These are phyloP conservation scores for Aleiodes testaceus DNA, from an alignment of 2,888 invertebrate genomes.

Conservation along the genomic window DNA sequence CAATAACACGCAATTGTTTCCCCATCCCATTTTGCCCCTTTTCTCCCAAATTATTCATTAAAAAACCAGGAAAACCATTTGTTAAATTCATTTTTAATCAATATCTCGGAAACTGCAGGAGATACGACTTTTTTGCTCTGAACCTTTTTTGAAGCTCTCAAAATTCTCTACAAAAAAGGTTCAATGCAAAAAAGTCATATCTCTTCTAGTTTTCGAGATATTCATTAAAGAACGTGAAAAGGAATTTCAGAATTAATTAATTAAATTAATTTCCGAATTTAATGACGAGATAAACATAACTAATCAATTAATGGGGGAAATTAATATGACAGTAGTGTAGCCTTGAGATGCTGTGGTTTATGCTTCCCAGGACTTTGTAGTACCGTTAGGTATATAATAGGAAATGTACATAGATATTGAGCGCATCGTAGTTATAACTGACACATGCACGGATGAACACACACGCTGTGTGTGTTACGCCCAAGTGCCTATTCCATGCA, in stretches of 20 bases:
- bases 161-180: no score
- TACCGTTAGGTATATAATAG: slow-evolving; percentile 47
- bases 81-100: no score
- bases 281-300: no score
- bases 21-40: no score
- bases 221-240: not conserved
- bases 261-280: no score
- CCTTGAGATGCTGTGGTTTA: slow-evolving; percentile 15
- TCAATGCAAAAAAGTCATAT: no score
- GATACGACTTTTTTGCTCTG: no score
- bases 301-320: not conserved
- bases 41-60: no score
- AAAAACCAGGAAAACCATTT: no score
- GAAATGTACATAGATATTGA: slow-evolving; percentile 18
- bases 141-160: no score
- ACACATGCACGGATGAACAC: not conserved
- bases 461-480: slow-evolving; percentile 14
- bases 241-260: not conserved
- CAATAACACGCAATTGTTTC: no score
- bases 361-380: slow-evolving; percentile 40
- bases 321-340: slow-evolving; percentile 33
- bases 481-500: slow-evolving; percentile 39
- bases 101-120: no score
- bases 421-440: slow-evolving; percentile 10
- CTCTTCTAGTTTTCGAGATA: not conserved